These are phyloP conservation scores for Steinernema feltiae DNA, from an alignment of 1,140 invertebrate species.

Conservation along the genomic window DNA sequence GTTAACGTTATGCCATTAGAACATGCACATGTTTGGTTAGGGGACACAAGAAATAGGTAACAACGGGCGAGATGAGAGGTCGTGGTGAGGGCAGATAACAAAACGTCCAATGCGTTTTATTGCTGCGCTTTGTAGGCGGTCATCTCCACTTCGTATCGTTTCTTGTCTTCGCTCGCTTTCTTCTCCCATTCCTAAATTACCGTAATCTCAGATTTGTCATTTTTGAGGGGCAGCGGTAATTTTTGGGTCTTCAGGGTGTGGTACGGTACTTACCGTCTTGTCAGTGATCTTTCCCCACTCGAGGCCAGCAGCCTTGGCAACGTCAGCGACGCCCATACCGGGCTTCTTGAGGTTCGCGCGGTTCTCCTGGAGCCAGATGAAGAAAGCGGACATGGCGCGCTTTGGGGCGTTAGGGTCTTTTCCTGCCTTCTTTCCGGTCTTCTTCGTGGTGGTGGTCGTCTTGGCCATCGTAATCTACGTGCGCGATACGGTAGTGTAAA, in stretches of 20 bases:
- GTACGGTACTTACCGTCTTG: conserved; percentile 16
- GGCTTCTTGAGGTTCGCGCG: conserved; percentile 75
- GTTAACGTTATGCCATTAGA: not conserved
- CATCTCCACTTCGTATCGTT: conserved; percentile 59
- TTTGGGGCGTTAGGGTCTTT: conserved; percentile 85
- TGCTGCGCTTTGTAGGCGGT: conserved; percentile 39
- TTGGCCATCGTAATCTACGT: not conserved
- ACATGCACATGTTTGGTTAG: conserved; percentile 5
- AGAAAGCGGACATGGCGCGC: conserved; percentile 78
- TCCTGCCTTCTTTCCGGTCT: conserved; percentile 62
- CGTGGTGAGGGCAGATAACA: conserved; percentile 15
- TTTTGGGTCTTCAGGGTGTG: not conserved
- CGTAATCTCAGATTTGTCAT: conserved; percentile 15
- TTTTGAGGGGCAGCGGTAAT: conserved; percentile 19
- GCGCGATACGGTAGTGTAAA: not conserved
- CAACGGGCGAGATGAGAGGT: conserved; percentile 10
- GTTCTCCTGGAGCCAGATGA: conserved; percentile 84
- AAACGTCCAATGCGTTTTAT: not conserved
- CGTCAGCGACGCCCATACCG: conserved; percentile 78
- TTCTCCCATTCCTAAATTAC: conserved; percentile 42
- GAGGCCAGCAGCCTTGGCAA: conserved; percentile 87
- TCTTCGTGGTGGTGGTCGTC: conserved; percentile 15
- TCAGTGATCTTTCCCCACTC: conserved; percentile 67
- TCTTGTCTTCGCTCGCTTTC: conserved; percentile 58
- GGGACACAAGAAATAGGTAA: not conserved